Evolutionary conservation across 2,888 invertebrate species (phyloP), one percentile per base, ranked within the genome.

Genomic region (Conops quadrifasciatus): DNA sequence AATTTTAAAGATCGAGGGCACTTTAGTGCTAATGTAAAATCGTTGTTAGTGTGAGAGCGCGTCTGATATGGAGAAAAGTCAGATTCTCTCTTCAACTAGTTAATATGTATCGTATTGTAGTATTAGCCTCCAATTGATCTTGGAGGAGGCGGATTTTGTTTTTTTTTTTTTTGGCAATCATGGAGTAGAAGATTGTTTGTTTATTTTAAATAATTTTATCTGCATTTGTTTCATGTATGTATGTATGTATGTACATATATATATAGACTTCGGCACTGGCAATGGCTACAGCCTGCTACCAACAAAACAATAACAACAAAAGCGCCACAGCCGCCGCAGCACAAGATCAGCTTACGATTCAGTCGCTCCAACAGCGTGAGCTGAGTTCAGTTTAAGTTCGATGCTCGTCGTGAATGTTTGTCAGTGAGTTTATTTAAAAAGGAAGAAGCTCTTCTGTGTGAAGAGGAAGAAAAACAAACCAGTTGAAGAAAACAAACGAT

Each of bases 371-470:
- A 68, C 71, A 63, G 19, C 53, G 58, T 21, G 67, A 70, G 72
- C 67, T 67, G 71, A 74, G 71, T 70, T 73, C 74, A 75, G 72
- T 75, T 70, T 28, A 66, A 70, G 67, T 71, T 72, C 60, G 73
- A 51, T 71, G 71, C 66, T 72, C 72, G 73, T 62, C 59, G 73
- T 49, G 59, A 70, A 36, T 26, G 72, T 67, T 71, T 69, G 70
- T 70, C 43, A n/a, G 51, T 71, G 71, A 36, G 36, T 36, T 7
- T 36, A 36, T 36, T 36, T 36, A 7, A 9, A 9, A 36, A 36
- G n/a, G 36, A 36, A 36, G 36, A 36, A 36, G 36, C 36, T 36
- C 9, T 36, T 36, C n/a, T n/a, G n/a, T 36, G 36, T 36, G 36
- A 36, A 36, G 9, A 4, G 36, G 36, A 36, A 36, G 36, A 68